Evolutionary conservation across 2,113 vertebrate species (phyloP), one percentile per base, ranked within the genome.

Genomic region (Tylochromis polylepis): DNA sequence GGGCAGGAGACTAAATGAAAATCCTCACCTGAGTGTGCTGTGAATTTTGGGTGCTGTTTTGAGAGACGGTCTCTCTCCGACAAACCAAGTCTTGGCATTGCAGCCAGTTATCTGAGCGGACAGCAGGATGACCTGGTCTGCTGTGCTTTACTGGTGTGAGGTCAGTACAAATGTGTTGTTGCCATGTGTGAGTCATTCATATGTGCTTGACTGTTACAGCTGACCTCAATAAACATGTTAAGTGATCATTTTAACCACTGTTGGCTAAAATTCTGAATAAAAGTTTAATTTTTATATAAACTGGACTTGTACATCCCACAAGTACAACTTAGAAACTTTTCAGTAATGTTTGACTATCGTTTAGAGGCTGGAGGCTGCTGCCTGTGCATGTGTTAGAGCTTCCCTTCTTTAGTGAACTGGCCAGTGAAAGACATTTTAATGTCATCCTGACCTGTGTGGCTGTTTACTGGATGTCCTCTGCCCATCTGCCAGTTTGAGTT

Each of bases 401-500:
- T 41, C 60, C 81, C 49, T 49, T 89, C 86, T 80, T 59, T 60
- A 88, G 78, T 67, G 70, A 85, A 79, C 72, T 12, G 78, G 18
- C 86, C 90, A 81, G 67, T 91, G 72, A 93, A 93, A 93, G 90
- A 91, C 88, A 79, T 62, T 86, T 89, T 86, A 90, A 91, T 91
- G 92, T 95, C 91, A 91, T 56, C 58, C 79, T 90, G 93, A 92
- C 91, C 90, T 83, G 88, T 38, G 83, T 89, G 88, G 55, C 79
- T 94, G 92, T 89, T 93, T 91, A 88, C 91, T 89, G 79, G 83
- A 91, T 90, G 92, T 82, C 92, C 95, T 93, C 93, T 81, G 43
- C 82, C 92, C 92, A 91, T 93, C 91, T 94, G 93, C 92, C 93
- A 92, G 84, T 85, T 87, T 80, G 67, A 86, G 87, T 95, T 94